Evolutionary conservation across 2,888 invertebrate genomes (phyloP).

Genomic region (Panorpa germanica): DNA sequence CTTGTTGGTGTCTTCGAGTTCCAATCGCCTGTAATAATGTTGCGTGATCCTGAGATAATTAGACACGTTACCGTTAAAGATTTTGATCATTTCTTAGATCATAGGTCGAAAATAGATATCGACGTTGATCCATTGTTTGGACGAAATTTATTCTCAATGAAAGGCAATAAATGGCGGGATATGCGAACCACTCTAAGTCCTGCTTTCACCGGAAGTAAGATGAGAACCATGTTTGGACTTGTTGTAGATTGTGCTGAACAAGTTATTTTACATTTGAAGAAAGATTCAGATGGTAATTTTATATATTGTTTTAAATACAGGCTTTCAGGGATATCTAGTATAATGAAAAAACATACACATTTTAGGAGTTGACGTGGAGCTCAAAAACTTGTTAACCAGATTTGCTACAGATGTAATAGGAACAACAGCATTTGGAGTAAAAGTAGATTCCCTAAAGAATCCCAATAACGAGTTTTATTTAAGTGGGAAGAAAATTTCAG

Average conservation of each 20-base stretch:
- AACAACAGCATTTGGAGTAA: slow-evolving; percentile 25
- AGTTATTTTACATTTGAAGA: too few relatives aligned
- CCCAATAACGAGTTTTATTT: slow-evolving; percentile 17
- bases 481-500: slow-evolving; percentile 7
- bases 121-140: slow-evolving; percentile 26
- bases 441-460: slow-evolving; percentile 17
- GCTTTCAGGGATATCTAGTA: too few relatives aligned
- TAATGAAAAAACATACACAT: too few relatives aligned
- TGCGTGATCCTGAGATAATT: slow-evolving; percentile 21
- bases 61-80: slow-evolving; percentile 21
- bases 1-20: slow-evolving; percentile 20
- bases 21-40: slow-evolving; percentile 16
- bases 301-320: too few relatives aligned
- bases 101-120: slow-evolving; percentile 21
- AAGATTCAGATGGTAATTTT: too few relatives aligned
- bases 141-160: slow-evolving; percentile 16
- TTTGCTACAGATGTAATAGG: slow-evolving; percentile 26
- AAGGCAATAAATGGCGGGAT: slow-evolving; percentile 20
- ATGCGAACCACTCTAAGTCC: slow-evolving; percentile 27
- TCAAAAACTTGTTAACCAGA: slow-evolving; percentile 21
- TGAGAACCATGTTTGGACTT: slow-evolving; percentile 24
- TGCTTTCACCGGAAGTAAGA: slow-evolving; percentile 31
- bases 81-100: slow-evolving; percentile 22
- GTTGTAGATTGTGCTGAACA: slow-evolving; percentile 16
- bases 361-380: too few relatives aligned